phyloP scores from a whole-genome alignment of 2,888 invertebrate species.

The Margaritifera margaritifera region DNA sequence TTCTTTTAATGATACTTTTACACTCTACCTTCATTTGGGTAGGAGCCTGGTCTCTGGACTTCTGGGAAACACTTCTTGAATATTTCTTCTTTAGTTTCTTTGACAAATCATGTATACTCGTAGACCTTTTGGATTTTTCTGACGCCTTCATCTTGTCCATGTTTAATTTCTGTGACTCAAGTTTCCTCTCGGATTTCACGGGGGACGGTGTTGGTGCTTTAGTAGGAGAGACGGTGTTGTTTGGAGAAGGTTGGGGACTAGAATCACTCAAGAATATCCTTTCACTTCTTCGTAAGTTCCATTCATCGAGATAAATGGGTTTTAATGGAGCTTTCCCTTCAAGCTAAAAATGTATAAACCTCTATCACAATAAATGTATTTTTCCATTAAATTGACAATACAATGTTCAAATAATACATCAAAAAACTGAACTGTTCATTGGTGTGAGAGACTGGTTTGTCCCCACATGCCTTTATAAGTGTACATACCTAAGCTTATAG shows the following conservation, averaged over 20 bases:
- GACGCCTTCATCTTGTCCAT: conserved; percentile 34
- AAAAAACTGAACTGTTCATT: neutral
- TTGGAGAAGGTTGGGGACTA: conserved; percentile 60
- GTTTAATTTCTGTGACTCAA: conserved; percentile 5
- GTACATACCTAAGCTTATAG: too few species aligned
- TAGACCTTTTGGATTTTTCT: conserved; percentile 36
- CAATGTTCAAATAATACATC: neutral
- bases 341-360: conserved; percentile 25
- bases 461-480: too few species aligned
- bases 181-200: too few species aligned
- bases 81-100: conserved; percentile 66
- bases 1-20: too few species aligned
- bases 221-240: conserved; percentile 22
- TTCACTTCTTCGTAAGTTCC: conserved; percentile 72
- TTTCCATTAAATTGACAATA: too few species aligned
- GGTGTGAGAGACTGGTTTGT: too few species aligned
- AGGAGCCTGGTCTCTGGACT: conserved; percentile 35
- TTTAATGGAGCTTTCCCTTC: conserved; percentile 50
- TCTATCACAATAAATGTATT: neutral
- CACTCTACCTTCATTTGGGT: conserved; percentile 28
- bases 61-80: conserved; percentile 40
- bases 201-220: neutral
- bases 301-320: conserved; percentile 66
- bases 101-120: conserved; percentile 55
- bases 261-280: conserved; percentile 72